Evolutionary conservation across 2,888 invertebrate genomes (phyloP), one percentile per base, ranked within the genome.

Genomic region (Idaea straminata): DNA sequence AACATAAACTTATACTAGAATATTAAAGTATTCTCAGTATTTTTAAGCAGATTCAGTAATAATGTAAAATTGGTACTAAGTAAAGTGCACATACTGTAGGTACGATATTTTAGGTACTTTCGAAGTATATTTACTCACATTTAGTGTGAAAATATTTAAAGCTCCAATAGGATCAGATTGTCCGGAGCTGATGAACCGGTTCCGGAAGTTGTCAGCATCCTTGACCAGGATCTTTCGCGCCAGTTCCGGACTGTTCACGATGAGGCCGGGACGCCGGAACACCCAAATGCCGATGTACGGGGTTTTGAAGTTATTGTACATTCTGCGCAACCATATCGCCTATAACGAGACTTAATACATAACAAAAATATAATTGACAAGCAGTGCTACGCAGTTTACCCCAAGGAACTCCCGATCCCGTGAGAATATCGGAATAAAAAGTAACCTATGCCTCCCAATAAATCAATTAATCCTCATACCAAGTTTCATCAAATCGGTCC

Each of bases 251-350:
- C 72, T 79, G 70, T 84, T 85, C 64, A 90, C 69, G 10, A 90
- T 71, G 57, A 90, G 77, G 0, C 81, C 85, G 15, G 87, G 88
- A 15, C 82, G 73, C 87, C 88, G 87, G 71, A 89, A 83, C 63
- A 81, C 59, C 88, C 89, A 89, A 16, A 87, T 83, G 0, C 90
- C 89, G 0, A 84, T 70, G 71, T 87, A 87, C 0, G 88, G 85
- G 0, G 73, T 35, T 0, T 74, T 69, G 71, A 78, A 83, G 1
- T 74, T 68, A 0, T 74, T 64, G 74, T 87, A 86, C 0, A 84
- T 13, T 35, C 74, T 65, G 0, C 79, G 77, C 74, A 89, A 74
- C 84, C 85, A 89, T 62, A 74, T 4, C 2, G 76, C 70, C 89
- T 75, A 60, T 0, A 62, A 62, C 15, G 35, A 60, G 57, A 36